Evolutionary conservation across 2,113 vertebrate species (phyloP), one percentile per base, ranked within the genome.

Genomic region (Trachemys scripta): DNA sequence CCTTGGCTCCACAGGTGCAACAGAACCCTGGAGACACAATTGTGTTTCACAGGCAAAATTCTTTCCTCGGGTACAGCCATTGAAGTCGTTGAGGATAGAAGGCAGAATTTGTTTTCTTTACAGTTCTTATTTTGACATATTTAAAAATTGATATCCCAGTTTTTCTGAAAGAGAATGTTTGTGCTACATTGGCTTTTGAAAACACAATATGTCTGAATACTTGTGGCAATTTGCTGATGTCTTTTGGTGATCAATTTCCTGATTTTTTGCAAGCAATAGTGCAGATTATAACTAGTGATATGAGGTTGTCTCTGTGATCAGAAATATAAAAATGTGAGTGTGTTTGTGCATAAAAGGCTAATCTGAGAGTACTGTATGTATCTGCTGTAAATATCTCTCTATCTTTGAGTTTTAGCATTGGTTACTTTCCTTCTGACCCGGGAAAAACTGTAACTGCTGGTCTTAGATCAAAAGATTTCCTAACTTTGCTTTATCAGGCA

Each of bases 401-500:
- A 6, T 24, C 10, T 91, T 92, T 85, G n/a, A 59, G 5, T 4
- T 47, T 84, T 86, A 85, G 1, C 10, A 83, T 47, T 13, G 13
- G 17, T 17, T 1, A 3, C 51, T 89, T 90, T 50, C 4, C 38
- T 91, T 92, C 35, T 24, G 82, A 51, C 19, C 85, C 1, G 72
- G 42, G 82, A 9, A 17, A 88, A 62, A 80, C 93, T n/a, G 2
- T 1, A 3, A 59, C 82, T 83, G 3, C 31, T 90, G 42, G 45
- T 79, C n/a, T 65, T 88, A 93, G 45, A 54, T 8, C 42, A 42
- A 94, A 92, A 92, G 2, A 59, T 8, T n/a, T 92, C 12, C 47
- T 85, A 80, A 94, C 79, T 83, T 11, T 93, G 31, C 94, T 94
- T 87, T 84, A 22, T 85, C 50, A 90, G 11, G n/a, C 42, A 25